Base-by-base conservation (phyloP, 1,140 invertebrate species). In the Zaprionus africanus region DNA sequence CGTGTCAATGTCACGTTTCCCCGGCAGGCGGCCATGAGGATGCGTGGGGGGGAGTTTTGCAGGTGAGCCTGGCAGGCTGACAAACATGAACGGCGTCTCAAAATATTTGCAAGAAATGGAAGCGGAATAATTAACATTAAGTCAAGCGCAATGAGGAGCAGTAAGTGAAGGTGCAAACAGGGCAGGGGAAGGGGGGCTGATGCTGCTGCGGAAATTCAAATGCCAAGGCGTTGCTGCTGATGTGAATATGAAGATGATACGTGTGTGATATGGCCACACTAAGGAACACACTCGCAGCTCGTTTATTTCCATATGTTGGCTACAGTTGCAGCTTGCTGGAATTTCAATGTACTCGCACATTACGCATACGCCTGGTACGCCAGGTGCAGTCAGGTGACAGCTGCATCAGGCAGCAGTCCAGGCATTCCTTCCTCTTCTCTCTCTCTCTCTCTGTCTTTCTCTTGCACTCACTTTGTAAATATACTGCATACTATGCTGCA, bases 41-140 rank as follows among this genome's bases (percentile, higher is more conserved):
- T 22, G 22, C 22, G 31, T 34, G 65, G 15, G 24, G 12, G 17
- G 15, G n/a, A 36, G 28, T 36, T 12, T 38, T 12, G 17, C 38
- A 41, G n/a, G 13, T 38, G 15, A n/a, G n/a, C 22, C 22, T 17
- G 53, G 24, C 49, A 53, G 57, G 31, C 46, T 9, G 38, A 36
- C 31, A 79, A 38, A 36, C 51, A 62, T 58, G 38, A 24, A 1
- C 63, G 36, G 31, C 51, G 38, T 60, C 49, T 73, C 76, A 78
- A 67, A 87, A 83, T 88, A 78, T 88, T 88, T 73, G 68, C 83
- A 83, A 88, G 80, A 88, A 81, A 78, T 76, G 81, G 60, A 70
- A 79, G 65, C 79, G 73, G 69, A 68, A 78, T 87, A 87, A 87
- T 87, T 87, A 81, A 83, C 72, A 82, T 79, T 53, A 67, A 38